Percentiles rank a stretch among this genome's conserved stretches.
Conservation (phyloP, 1,140 invertebrate species). For the Calosoma granatense region DNA sequence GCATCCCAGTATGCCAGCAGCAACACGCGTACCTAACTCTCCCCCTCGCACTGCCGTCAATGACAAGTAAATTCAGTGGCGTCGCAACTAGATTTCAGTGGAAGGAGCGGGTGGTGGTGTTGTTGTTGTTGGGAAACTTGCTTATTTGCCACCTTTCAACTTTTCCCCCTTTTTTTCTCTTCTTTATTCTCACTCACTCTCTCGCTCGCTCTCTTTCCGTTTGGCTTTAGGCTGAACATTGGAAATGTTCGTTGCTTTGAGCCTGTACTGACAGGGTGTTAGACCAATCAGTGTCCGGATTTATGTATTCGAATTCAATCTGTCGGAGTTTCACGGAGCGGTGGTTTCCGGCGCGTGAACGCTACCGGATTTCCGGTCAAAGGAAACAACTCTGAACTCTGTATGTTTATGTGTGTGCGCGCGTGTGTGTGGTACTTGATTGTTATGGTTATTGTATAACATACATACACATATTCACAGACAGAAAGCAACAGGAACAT, state of each 20-base stretch:
- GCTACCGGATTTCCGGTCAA: not conserved
- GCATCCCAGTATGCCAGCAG: constrained; percentile 15
- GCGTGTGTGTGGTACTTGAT: not conserved
- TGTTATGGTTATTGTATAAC: not conserved
- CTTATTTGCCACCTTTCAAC: constrained; percentile 24
- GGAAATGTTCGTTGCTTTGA: not conserved
- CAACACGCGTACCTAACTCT: not conserved
- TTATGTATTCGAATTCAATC: constrained; percentile 3
- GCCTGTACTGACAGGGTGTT: not conserved
- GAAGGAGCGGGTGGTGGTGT: not conserved
- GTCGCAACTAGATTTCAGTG: too few species aligned
- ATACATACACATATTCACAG: not conserved
- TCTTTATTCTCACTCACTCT: not conserved
- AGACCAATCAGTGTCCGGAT: not conserved
- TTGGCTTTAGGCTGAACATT: not conserved
- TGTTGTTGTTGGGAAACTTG: constrained; percentile 18
- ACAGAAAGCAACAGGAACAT: not conserved
- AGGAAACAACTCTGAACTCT: too few species aligned
- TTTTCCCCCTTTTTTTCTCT: not conserved
- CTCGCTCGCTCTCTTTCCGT: too few species aligned
- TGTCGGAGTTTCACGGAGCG: not conserved
- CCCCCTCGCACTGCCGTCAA: not conserved
- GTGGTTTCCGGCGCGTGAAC: not conserved
- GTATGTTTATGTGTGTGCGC: too few species aligned
- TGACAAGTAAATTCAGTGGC: constrained; percentile 13